Conservation (phyloP, 2,113 vertebrate species). For the Paraplagusia blochii region DNA sequence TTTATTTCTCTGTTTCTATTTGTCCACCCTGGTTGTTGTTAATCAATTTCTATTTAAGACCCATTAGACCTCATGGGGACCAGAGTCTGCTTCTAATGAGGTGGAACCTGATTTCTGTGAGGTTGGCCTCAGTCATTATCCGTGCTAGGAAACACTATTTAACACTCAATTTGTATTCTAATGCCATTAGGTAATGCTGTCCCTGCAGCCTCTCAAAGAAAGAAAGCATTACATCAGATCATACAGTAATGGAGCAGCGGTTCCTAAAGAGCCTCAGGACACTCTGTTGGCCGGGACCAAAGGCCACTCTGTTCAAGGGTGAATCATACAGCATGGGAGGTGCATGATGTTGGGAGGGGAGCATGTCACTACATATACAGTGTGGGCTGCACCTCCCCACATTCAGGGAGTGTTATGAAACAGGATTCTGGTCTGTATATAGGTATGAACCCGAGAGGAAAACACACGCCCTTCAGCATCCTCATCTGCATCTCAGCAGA, state of each 20-base stretch:
- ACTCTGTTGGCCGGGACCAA: conserved; percentile 22
- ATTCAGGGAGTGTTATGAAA: conserved; percentile 58
- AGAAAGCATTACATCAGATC: conserved; percentile 34
- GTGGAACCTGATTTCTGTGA: too few relatives aligned
- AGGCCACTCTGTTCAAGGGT: conserved; percentile 45
- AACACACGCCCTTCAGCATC: conserved; percentile 66
- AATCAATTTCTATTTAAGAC: too few relatives aligned
- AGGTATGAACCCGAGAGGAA: conserved; percentile 58
- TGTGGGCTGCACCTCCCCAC: conserved; percentile 15
- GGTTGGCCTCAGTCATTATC: not conserved
- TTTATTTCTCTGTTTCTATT: not conserved
- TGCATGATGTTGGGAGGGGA: conserved; percentile 3
- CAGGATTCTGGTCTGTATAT: conserved; percentile 53
- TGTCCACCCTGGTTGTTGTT: too few relatives aligned
- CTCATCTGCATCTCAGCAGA: conserved; percentile 71
- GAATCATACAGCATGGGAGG: conserved; percentile 18
- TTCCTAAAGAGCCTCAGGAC: conserved; percentile 36
- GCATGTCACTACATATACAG: conserved; percentile 21
- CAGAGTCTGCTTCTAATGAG: not conserved
- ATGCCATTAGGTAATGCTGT: not conserved
- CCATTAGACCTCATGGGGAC: too few relatives aligned
- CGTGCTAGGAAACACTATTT: not conserved
- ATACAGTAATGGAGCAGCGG: conserved; percentile 22
- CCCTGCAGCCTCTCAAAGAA: conserved; percentile 15
- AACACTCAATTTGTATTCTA: conserved; percentile 17